Base-by-base conservation (phyloP, 2,888 invertebrate species). In the Allophyes oxyacanthae region DNA sequence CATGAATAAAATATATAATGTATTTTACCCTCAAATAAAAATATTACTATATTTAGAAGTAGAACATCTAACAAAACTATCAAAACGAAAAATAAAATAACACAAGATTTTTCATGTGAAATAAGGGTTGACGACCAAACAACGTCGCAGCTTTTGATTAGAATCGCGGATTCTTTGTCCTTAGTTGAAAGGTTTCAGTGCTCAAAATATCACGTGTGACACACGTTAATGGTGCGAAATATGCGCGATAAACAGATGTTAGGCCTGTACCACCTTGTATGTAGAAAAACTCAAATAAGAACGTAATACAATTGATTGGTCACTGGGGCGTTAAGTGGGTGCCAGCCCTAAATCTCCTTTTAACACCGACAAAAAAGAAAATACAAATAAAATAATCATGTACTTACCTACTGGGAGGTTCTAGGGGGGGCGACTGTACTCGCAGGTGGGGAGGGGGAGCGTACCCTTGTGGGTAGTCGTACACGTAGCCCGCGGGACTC, bases 381-480 rank as follows among this genome's bases (percentile, higher is more conserved):
- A 46, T 43, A 43, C 44, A 67, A 62, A 61, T 57, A 57, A 63
- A 58, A 49, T 55, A 65, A 69, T 49, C 49, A 57, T 41, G 43
- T 58, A 64, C 72, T 79, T 75, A 92, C 92, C 91, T 86, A 72
- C 83, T 89, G 10, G 82, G 78, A 32, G 79, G 78, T 34, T 92
- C 92, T 9, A 86, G 86, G 8, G 86, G 78, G 0, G 93, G 93
- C 5, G 93, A 92, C 60, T 93, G 93, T 30, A 94, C 93, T 42
- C 92, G 82, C 51, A 94, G 76, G 64, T 92, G 87, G 1, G 92
- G 86, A 0, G 93, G 93, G 0, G 92, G 92, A 0, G 90, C 87
- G 65, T 92, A 94, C 0, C 92, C 93, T 69, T 92, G 92, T 1
- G 92, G 92, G 71, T 92, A 93, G 83, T 93, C 92, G 74, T 93